These are phyloP conservation scores for Strigops habroptila DNA, from an alignment of 2,113 vertebrate species.

Conservation along the genomic window DNA sequence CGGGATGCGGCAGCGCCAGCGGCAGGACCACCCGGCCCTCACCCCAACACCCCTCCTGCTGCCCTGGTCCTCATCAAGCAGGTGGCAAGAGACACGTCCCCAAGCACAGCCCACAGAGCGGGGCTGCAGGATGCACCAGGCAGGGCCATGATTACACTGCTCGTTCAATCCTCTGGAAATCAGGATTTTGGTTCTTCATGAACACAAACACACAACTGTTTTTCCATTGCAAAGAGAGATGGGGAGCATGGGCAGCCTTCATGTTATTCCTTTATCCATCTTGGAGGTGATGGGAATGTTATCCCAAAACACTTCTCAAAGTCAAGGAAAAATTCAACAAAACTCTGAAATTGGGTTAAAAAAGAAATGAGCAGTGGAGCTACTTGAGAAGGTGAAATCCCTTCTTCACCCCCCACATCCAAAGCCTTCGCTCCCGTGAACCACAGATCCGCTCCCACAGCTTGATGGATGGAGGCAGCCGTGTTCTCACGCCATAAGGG, in stretches of 20 bases:
- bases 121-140: background rate
- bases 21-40: background rate
- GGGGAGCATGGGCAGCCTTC: background rate
- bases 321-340: background rate
- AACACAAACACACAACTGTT: background rate
- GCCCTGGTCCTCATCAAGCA: accelerated
- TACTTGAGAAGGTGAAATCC: background rate
- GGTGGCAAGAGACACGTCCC: accelerated
- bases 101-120: background rate
- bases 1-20: background rate
- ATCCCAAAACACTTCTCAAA: background rate
- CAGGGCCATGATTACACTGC: accelerated
- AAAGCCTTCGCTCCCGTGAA: background rate
- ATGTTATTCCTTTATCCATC: background rate
- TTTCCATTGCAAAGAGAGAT: background rate
- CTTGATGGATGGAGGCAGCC: accelerated
- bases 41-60: background rate
- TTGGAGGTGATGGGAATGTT: background rate
- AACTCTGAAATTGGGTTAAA: background rate
- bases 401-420: background rate
- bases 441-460: accelerated
- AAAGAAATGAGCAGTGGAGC: accelerated
- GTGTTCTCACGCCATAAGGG: accelerated
- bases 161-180: background rate
- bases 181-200: background rate